phyloP scores from a whole-genome alignment of 2,888 invertebrate species.

The Spodoptera littoralis region DNA sequence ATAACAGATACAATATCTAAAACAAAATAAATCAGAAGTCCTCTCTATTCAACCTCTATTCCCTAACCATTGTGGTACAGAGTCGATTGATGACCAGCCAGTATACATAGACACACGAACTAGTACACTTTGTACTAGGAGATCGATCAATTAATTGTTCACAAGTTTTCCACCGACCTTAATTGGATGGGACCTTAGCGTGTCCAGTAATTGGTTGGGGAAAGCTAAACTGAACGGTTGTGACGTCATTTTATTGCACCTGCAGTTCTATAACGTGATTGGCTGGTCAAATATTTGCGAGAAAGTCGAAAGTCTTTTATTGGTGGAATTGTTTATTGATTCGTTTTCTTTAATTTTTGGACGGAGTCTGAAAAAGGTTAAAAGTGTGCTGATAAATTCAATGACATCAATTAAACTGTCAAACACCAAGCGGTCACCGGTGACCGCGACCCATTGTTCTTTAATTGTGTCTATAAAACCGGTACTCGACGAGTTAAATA shows the following conservation, averaged over 20 bases:
- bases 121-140: slow-evolving; percentile 18
- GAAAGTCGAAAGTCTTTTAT: too few relatives aligned
- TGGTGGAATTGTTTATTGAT: too few relatives aligned
- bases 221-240: slow-evolving; percentile 7
- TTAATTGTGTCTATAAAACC: too few relatives aligned
- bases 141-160: slow-evolving; percentile 49
- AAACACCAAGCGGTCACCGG: too few relatives aligned
- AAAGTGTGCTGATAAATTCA: too few relatives aligned
- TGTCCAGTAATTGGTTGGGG: slow-evolving; percentile 31
- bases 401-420: too few relatives aligned
- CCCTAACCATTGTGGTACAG: slow-evolving; percentile 13
- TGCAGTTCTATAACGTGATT: not conserved
- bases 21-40: not conserved
- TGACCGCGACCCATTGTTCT: too few relatives aligned
- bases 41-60: slow-evolving; percentile 27
- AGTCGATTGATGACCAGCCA: slow-evolving; percentile 44
- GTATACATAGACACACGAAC: slow-evolving; percentile 19
- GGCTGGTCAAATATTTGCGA: too few relatives aligned
- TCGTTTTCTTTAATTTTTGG: too few relatives aligned
- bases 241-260: slow-evolving; percentile 2
- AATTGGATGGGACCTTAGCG: slow-evolving; percentile 34
- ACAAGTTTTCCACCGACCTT: slow-evolving; percentile 28
- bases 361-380: too few relatives aligned
- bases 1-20: not conserved
- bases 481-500: too few relatives aligned